A percentile compares a stretch with the other conserved stretches of the same genome.
Evolutionary conservation across 2,797 vertebrate species (phyloP).

Genomic region (Paramormyrops hopkinsi): DNA sequence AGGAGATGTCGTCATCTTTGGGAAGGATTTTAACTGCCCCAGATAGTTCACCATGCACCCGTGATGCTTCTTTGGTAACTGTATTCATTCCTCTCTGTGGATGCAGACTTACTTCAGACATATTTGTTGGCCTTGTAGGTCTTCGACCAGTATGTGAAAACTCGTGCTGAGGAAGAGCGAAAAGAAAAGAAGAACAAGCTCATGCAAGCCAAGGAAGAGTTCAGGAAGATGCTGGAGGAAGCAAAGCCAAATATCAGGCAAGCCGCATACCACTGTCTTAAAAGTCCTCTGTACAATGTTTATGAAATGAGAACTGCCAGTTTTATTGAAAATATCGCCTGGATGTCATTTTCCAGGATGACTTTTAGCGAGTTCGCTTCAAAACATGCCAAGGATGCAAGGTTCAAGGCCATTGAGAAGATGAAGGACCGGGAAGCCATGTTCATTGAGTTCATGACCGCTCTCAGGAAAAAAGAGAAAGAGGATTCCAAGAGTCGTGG

Average conservation of each 20-base stretch:
- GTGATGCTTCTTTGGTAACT: not conserved
- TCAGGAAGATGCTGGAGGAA: slow-evolving; percentile 98
- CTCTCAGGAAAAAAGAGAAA: slow-evolving; percentile 91
- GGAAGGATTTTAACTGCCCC: not conserved
- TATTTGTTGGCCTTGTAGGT: slow-evolving; percentile 60
- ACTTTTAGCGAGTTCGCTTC: slow-evolving; percentile 98
- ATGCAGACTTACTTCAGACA: not conserved
- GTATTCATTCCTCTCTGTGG: not conserved
- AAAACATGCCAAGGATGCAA: slow-evolving; percentile 86
- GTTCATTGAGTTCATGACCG: slow-evolving; percentile 89
- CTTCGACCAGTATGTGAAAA: slow-evolving; percentile 98
- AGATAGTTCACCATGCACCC: not conserved
- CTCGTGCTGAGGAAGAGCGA: slow-evolving; percentile 92
- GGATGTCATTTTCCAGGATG: slow-evolving; percentile 60
- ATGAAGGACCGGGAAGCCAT: slow-evolving; percentile 98
- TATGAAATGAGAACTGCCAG: not conserved
- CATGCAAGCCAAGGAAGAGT: slow-evolving; percentile 98
- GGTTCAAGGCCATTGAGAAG: slow-evolving; percentile 98
- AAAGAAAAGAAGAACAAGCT: slow-evolving; percentile 99
- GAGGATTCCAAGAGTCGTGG: slow-evolving; percentile 93
- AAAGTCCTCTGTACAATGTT: not conserved
- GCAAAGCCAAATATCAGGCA: slow-evolving; percentile 85
- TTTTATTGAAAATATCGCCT: not conserved
- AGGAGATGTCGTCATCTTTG: not conserved
- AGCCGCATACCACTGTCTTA: not conserved